Conservation (phyloP, 2,888 invertebrate species). For the Hermaeophaga mercurialis region DNA sequence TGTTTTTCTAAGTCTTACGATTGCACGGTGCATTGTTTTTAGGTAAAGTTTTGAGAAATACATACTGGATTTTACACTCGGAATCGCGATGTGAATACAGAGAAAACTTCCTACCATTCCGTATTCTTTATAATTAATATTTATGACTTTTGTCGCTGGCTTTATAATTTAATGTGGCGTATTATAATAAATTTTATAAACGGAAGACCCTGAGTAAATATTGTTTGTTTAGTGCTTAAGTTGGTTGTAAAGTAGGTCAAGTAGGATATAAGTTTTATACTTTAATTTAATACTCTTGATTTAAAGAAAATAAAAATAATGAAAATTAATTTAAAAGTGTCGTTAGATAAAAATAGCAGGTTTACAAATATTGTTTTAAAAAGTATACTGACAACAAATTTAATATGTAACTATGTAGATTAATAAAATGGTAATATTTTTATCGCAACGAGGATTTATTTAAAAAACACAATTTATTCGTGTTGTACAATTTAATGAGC, state of each 20-base stretch:
- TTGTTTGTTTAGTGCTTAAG: neutral
- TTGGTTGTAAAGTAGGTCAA: neutral
- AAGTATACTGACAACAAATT: too few relatives aligned
- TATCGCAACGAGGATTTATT: too few relatives aligned
- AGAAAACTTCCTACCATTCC: neutral
- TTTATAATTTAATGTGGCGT: neutral
- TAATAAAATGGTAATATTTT: too few relatives aligned
- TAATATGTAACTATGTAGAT: too few relatives aligned
- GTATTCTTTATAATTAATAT: conserved; percentile 16
- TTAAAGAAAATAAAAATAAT: neutral
- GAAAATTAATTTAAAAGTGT: neutral
- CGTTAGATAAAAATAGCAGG: too few relatives aligned
- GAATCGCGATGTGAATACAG: neutral
- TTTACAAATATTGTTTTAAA: too few relatives aligned
- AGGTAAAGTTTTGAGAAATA: conserved; percentile 2
- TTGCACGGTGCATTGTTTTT: conserved; percentile 9
- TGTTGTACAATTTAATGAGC: too few relatives aligned
- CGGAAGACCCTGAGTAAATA: neutral
- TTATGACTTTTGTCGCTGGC: conserved; percentile 11
- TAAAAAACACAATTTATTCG: too few relatives aligned
- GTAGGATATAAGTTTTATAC: neutral
- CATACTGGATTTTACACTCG: conserved; percentile 9
- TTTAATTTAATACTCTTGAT: neutral
- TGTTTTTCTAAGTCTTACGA: conserved; percentile 3
- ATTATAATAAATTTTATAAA: neutral